Conservation (phyloP, 2,797 vertebrate species). For the Macroramphosus scolopax region DNA sequence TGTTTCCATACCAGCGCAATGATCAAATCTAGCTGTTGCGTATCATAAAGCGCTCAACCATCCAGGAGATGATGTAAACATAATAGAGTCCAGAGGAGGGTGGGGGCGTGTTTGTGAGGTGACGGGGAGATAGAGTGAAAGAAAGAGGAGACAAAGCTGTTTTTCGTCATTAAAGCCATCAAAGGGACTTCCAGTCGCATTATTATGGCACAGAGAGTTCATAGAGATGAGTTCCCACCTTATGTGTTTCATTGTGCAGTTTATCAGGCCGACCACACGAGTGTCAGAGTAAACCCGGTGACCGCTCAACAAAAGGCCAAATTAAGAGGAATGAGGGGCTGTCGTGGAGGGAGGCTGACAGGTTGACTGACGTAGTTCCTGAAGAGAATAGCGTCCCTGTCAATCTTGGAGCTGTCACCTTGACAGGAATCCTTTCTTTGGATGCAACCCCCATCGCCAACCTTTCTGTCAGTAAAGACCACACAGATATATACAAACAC, state of each 20-base stretch:
- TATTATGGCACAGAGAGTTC: slow-evolving; percentile 57
- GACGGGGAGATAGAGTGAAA: slow-evolving; percentile 39
- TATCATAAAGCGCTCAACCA: slow-evolving; percentile 53
- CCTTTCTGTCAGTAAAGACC: slow-evolving; percentile 72
- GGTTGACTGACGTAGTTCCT: slow-evolving; percentile 68
- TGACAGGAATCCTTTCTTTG: slow-evolving; percentile 75
- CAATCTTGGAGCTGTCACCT: slow-evolving; percentile 74
- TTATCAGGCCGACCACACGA: slow-evolving; percentile 72
- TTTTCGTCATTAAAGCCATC: slow-evolving; percentile 66
- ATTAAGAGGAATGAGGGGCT: slow-evolving; percentile 76
- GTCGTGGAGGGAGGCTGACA: slow-evolving; percentile 71
- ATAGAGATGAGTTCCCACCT: slow-evolving; percentile 50
- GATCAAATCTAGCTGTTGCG: slow-evolving; percentile 45
- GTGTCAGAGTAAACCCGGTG: slow-evolving; percentile 66
- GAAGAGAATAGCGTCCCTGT: slow-evolving; percentile 73
- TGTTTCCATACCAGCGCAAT: slow-evolving; percentile 67
- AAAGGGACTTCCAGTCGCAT: slow-evolving; percentile 47
- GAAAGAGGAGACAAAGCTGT: slow-evolving; percentile 56
- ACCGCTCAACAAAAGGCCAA: slow-evolving; percentile 78
- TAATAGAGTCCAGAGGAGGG: slow-evolving; percentile 38
- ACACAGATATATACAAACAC: slow-evolving; percentile 40
- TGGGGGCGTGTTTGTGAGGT: slow-evolving; percentile 5
- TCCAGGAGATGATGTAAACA: slow-evolving; percentile 65
- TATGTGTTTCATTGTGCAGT: slow-evolving; percentile 64
- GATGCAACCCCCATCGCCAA: slow-evolving; percentile 67